Conservation (phyloP, 2,113 vertebrate species). For the Myxocyprinus asiaticus region DNA sequence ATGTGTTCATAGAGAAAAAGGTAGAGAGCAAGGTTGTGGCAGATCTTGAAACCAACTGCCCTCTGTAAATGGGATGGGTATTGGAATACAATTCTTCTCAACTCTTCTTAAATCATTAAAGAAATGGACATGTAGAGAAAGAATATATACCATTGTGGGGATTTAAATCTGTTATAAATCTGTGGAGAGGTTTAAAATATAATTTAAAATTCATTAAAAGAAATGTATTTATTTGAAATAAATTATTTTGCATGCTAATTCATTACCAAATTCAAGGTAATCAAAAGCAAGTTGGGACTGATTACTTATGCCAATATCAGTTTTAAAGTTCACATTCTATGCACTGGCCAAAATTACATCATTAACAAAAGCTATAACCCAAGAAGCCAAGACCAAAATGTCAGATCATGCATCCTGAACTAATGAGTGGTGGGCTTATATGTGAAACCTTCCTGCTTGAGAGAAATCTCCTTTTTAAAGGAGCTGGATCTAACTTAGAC, state of each 20-base stretch:
- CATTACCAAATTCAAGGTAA: not conserved
- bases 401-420: conserved; percentile 38
- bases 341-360: conserved; percentile 33
- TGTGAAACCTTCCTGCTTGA: conserved; percentile 34
- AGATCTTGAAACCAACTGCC: no score
- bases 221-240: not conserved
- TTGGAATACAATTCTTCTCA: no score
- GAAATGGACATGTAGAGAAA: no score
- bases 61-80: no score
- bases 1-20: not conserved
- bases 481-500: conserved; percentile 23
- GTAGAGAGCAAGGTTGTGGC: not conserved
- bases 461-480: conserved; percentile 37
- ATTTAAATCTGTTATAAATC: no score
- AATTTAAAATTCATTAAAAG: not conserved
- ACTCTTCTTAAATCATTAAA: no score
- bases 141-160: no score
- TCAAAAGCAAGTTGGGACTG: not conserved
- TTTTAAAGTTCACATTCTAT: conserved; percentile 29
- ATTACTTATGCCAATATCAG: conserved; percentile 19
- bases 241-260: not conserved
- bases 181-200: no score
- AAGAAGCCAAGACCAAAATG: conserved; percentile 42
- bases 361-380: conserved; percentile 46
- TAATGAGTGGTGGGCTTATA: conserved; percentile 31